Conservation (phyloP, 2,113 vertebrate species). For the Camarhynchus parvulus region DNA sequence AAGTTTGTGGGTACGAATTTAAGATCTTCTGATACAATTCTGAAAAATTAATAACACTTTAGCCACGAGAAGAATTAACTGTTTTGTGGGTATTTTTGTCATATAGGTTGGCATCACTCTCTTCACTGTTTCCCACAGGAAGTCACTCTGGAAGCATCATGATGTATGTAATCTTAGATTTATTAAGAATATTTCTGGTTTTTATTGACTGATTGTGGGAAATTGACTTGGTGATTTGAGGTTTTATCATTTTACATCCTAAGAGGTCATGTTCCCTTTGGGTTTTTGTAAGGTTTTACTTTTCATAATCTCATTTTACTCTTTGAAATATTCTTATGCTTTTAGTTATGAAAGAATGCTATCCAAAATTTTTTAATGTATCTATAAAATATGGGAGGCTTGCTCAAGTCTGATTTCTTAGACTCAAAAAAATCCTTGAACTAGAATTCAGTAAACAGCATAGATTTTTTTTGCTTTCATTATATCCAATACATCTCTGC, state of each 20-base stretch:
- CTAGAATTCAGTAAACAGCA: not conserved
- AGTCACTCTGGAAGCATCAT: slow-evolving; percentile 98
- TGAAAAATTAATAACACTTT: not conserved
- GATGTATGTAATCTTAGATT: slow-evolving; percentile 76
- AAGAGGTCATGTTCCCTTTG: not conserved
- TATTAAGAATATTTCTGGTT: not conserved
- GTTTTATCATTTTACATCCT: not conserved
- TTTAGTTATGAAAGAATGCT: not conserved
- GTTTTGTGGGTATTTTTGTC: not conserved
- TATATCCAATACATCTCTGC: not conserved
- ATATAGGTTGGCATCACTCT: slow-evolving; percentile 93
- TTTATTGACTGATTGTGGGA: not conserved
- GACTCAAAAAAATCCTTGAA: not conserved
- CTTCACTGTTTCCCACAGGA: slow-evolving; percentile 97
- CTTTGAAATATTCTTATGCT: not conserved
- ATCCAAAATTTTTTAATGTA: not conserved
- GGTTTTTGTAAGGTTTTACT: not conserved
- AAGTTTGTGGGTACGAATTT: not conserved
- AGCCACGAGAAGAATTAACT: not conserved
- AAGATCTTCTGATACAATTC: not conserved
- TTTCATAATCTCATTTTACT: not conserved
- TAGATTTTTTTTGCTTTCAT: not conserved
- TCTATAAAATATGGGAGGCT: not conserved
- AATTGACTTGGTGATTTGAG: not conserved
- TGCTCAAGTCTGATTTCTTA: not conserved